A percentile compares a stretch with the other conserved stretches of the same genome.
Evolutionary conservation across 2,888 invertebrate species (phyloP).

Genomic region (Dexiosoma caninum): DNA sequence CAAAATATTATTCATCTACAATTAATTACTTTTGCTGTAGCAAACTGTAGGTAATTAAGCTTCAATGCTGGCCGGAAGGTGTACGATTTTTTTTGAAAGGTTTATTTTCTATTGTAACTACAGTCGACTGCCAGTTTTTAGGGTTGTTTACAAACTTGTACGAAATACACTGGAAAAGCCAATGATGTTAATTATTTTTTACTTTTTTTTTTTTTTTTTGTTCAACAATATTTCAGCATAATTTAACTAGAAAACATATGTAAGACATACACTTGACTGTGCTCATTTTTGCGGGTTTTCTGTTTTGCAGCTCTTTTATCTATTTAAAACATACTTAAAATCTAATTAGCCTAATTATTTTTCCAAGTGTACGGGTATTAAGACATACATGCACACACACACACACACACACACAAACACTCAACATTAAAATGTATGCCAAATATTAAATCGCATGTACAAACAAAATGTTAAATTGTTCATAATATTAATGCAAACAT

Average conservation of each 20-base stretch:
- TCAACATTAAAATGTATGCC: too few relatives aligned
- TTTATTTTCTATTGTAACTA: too few relatives aligned
- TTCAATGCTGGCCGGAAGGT: slow-evolving; percentile 48
- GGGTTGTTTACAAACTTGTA: slow-evolving; percentile 20
- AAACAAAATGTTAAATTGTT: slow-evolving; percentile 56
- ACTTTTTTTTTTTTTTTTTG: too few relatives aligned
- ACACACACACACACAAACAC: too few relatives aligned
- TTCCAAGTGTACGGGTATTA: slow-evolving; percentile 11
- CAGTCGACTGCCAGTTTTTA: too few relatives aligned
- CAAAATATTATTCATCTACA: background rate
- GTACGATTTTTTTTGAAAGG: too few relatives aligned
- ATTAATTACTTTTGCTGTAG: slow-evolving; percentile 28
- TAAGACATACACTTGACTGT: background rate
- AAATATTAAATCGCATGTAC: background rate
- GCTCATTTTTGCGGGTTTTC: background rate
- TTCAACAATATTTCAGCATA: too few relatives aligned
- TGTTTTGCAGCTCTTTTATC: background rate
- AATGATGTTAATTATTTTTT: too few relatives aligned
- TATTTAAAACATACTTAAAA: background rate
- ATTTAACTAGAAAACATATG: background rate
- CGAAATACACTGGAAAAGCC: background rate
- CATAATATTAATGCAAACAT: slow-evolving; percentile 38
- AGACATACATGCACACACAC: too few relatives aligned
- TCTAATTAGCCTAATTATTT: background rate
- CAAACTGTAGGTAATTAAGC: slow-evolving; percentile 47